phyloP scores from a whole-genome alignment of 2,888 invertebrate species.

The Leptinotarsa juncta region DNA sequence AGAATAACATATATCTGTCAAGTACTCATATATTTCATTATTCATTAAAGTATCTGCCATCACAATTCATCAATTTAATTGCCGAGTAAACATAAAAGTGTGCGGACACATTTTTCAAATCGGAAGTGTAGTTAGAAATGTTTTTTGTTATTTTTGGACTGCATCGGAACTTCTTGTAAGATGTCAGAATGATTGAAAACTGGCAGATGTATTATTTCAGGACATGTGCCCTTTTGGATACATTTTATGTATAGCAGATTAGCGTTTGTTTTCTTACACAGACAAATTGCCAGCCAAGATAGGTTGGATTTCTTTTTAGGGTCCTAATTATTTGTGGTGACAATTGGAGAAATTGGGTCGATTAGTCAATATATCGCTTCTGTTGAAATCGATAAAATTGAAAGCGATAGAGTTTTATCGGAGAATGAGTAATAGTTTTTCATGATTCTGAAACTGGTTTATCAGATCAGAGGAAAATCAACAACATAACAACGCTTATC shows the following conservation, averaged over 20 bases:
- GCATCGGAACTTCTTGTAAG: constrained; percentile 54
- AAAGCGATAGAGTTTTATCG: constrained; percentile 13
- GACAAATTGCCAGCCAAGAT: constrained; percentile 29
- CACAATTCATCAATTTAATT: constrained; percentile 24
- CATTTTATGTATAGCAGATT: constrained; percentile 27
- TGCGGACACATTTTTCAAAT: constrained; percentile 60
- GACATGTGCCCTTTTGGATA: constrained; percentile 59
- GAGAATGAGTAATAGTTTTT: constrained; percentile 4
- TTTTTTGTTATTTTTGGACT: constrained; percentile 62
- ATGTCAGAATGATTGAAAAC: constrained; percentile 64
- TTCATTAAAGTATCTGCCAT: constrained; percentile 16
- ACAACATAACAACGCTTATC: neutral
- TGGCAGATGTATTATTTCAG: constrained; percentile 66
- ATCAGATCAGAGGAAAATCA: neutral
- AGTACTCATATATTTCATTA: neutral
- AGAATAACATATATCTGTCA: neutral
- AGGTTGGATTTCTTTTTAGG: constrained; percentile 26
- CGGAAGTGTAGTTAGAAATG: constrained; percentile 47
- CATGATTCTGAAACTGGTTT: neutral
- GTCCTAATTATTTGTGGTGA: constrained; percentile 41
- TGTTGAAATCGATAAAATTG: neutral
- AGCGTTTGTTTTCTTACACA: constrained; percentile 30
- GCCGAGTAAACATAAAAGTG: constrained; percentile 48
- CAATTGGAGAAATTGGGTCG: constrained; percentile 36
- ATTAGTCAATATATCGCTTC: constrained; percentile 28